Percentiles rank a stretch among this genome's conserved stretches.
Conservation (phyloP, 2,888 invertebrate genomes). For the Formica aserva region DNA sequence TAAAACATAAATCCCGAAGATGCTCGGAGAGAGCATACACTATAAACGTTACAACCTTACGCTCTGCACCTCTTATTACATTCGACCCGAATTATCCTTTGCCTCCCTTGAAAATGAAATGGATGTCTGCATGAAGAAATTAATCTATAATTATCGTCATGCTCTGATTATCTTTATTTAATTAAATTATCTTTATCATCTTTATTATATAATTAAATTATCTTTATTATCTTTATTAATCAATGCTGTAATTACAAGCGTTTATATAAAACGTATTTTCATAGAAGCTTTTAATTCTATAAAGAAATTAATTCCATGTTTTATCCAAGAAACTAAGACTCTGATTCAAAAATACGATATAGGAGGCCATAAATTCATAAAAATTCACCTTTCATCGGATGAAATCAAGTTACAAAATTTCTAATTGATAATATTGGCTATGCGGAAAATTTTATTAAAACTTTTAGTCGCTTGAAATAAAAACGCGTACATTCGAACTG, state of each 20-base stretch:
- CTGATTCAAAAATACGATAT: neutral
- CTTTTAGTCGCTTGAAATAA: neutral
- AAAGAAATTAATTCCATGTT: neutral
- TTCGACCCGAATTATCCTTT: slow-evolving; percentile 18
- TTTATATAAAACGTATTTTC: neutral
- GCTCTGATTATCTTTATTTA: neutral
- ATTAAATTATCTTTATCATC: neutral
- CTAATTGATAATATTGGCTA: neutral
- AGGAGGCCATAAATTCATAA: neutral
- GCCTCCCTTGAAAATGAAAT: neutral
- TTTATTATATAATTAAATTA: no score
- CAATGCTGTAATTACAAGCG: no score
- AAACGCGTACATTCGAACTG: neutral
- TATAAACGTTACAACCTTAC: slow-evolving; percentile 28
- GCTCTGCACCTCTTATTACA: slow-evolving; percentile 37
- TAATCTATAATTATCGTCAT: neutral
- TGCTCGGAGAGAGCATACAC: slow-evolving; percentile 4
- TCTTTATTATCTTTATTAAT: no score
- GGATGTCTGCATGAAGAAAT: neutral
- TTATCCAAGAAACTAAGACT: neutral
- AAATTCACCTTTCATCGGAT: neutral
- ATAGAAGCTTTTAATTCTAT: neutral
- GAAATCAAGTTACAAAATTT: neutral
- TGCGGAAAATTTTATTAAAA: neutral
- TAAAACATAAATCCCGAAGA: slow-evolving; percentile 54